Percentiles rank a stretch among this genome's conserved stretches.
phyloP scores from a whole-genome alignment of 2,113 vertebrate species.

The Pristiophorus japonicus region DNA sequence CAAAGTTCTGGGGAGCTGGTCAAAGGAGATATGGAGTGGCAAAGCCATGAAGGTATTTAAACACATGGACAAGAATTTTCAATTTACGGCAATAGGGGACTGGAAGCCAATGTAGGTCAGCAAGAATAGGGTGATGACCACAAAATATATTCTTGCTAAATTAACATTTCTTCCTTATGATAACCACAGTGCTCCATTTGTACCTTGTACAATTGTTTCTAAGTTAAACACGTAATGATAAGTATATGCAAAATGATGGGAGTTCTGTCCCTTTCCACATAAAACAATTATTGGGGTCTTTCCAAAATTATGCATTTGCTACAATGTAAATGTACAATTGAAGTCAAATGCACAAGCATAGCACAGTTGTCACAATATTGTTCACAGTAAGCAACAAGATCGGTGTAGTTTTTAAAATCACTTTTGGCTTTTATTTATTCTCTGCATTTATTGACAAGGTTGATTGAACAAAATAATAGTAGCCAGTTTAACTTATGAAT shows the following conservation, averaged over 20 bases:
- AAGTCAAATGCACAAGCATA: not conserved
- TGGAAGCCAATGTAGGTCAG: not conserved
- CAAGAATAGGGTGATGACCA: not conserved
- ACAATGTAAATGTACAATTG: not conserved
- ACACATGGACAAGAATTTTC: not conserved
- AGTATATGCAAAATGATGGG: not conserved
- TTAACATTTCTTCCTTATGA: not conserved
- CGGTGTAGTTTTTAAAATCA: not conserved
- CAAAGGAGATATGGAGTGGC: not conserved
- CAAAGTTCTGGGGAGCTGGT: not conserved
- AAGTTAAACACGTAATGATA: not conserved
- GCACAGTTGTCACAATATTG: not conserved
- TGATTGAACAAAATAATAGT: not conserved
- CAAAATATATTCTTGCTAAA: not conserved
- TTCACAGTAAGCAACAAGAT: not conserved
- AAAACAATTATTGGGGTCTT: not conserved
- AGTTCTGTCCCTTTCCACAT: not conserved
- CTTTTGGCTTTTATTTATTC: conserved; percentile 16
- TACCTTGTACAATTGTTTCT: not conserved
- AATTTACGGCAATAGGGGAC: not conserved
- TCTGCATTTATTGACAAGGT: conserved; percentile 6
- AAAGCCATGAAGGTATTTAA: not conserved
- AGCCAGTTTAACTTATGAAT: not conserved
- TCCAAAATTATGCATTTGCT: not conserved
- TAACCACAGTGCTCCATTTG: not conserved